Base-by-base conservation (phyloP, 92 coral and sea anemone genomes). In the Micromussa lordhowensis region DNA sequence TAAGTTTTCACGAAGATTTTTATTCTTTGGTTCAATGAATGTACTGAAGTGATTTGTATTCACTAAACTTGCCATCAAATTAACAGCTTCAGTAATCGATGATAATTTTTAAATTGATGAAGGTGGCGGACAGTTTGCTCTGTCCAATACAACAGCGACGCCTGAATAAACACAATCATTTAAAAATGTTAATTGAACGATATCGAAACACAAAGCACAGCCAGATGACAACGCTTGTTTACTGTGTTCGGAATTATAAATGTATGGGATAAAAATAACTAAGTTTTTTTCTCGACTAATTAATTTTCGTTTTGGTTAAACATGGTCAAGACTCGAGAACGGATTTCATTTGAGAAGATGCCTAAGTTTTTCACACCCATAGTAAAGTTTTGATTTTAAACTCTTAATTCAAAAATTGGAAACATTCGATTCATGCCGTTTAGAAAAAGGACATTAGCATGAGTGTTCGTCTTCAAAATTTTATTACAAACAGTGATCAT, bases 121-220 rank as follows among this genome's bases (percentile, higher is more conserved):
- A 48, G 78, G n/a, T 53, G 36, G 36, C 31, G 34, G 35, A 82
- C 36, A 85, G 88, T 75, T 63, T 85, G 57, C 38, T 34, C 40
- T 74, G 58, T 75, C 59, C 24, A n/a, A 30, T 17, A 85, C 30
- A 55, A 21, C 68, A 68, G 73, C 7, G 58, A 31, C 88, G 81
- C 24, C 81, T 75, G 75, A 85, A 59, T 68, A 75, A 75, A 74
- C 58, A 51, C 48, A 9, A 55, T 55, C 28, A 85, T 34, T 75
- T 75, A 54, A n/a, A 35, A 32, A 85, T 75, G 81, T 40, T 35
- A 72, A 74, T 73, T 85, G 81, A 85, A 85, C 75, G 88, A 59
- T 51, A 71, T 83, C 38, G 38, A 26, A 75, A 59, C 57, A 85
- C 81, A 85, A 85, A 74, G 74, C 78, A 54, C 77, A 14, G 13